These are phyloP conservation scores for Propsilocerus akamusi DNA, from an alignment of 1,140 invertebrate genomes.

Conservation along the genomic window DNA sequence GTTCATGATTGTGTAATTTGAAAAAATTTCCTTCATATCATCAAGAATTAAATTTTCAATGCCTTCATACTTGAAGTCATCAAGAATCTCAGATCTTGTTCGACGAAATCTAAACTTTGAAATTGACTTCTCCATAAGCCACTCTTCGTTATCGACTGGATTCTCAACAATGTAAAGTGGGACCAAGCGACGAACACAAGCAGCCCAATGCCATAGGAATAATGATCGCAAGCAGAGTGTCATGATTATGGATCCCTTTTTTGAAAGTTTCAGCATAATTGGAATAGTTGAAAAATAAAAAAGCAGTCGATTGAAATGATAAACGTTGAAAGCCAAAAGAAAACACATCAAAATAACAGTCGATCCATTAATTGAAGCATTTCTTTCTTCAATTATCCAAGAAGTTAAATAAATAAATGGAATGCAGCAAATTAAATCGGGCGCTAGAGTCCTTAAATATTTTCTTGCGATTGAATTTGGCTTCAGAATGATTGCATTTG, in stretches of 20 bases:
- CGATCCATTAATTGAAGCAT: background rate
- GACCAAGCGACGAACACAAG: background rate
- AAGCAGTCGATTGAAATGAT: background rate
- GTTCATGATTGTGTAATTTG: slow-evolving; percentile 24
- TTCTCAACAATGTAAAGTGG: background rate
- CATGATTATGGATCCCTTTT: background rate
- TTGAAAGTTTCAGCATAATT: background rate
- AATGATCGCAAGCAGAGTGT: background rate
- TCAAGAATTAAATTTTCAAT: background rate
- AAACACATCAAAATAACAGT: background rate
- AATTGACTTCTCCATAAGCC: too few species aligned
- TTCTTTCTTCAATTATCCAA: background rate
- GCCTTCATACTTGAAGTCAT: background rate
- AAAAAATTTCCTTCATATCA: slow-evolving; percentile 5
- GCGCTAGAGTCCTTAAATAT: background rate
- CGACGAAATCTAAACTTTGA: too few species aligned
- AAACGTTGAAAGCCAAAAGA: background rate
- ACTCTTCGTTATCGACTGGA: background rate
- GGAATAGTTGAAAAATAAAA: background rate
- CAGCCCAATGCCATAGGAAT: background rate
- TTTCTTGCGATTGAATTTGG: background rate
- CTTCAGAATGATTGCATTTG: background rate
- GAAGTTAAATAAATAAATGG: background rate
- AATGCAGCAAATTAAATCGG: background rate
- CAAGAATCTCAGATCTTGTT: too few species aligned